Conservation (phyloP, 2,797 vertebrate genomes). For the Acanthurus leucopareius region DNA sequence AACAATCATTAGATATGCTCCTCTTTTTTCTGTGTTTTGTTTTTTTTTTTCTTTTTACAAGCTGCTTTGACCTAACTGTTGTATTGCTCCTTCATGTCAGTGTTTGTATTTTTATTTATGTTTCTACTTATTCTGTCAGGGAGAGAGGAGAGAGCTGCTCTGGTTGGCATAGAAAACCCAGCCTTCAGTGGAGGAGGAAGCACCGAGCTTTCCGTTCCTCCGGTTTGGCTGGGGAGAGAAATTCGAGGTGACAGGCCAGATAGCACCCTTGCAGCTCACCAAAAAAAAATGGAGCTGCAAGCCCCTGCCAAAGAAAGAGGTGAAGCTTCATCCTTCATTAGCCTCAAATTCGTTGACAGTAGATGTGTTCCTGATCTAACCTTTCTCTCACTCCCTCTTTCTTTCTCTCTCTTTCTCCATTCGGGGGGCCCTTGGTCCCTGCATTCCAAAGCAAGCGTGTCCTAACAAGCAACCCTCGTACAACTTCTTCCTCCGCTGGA, state of each 20-base stretch:
- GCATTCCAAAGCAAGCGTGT: conserved; percentile 82
- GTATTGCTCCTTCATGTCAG: conserved; percentile 44
- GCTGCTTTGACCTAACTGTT: conserved; percentile 67
- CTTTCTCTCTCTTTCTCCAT: conserved; percentile 56
- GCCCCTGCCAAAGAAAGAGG: conserved; percentile 91
- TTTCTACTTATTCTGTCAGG: conserved; percentile 80
- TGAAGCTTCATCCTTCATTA: conserved; percentile 93
- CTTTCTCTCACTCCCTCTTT: conserved; percentile 73
- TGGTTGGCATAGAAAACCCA: conserved; percentile 90
- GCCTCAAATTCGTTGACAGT: conserved; percentile 86
- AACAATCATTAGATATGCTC: conserved; percentile 84
- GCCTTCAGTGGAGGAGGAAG: conserved; percentile 88
- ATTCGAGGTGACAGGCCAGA: conserved; percentile 91
- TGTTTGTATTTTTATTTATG: conserved; percentile 60
- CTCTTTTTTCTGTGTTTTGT: conserved; percentile 47
- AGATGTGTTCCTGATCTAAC: conserved; percentile 86
- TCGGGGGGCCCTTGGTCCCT: conserved; percentile 66
- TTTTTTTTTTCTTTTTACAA: conserved; percentile 71
- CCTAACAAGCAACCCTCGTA: conserved; percentile 78
- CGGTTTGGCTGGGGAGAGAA: conserved; percentile 87
- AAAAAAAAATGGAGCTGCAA: conserved; percentile 89
- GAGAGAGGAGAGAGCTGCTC: conserved; percentile 81
- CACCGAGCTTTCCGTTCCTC: conserved; percentile 86
- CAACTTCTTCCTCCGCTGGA: conserved; percentile 76
- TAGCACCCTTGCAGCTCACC: conserved; percentile 93